Percentiles rank a stretch among this genome's conserved stretches.
Conservation (phyloP, 2,113 vertebrate genomes). For the Cyrtonyx montezumae region DNA sequence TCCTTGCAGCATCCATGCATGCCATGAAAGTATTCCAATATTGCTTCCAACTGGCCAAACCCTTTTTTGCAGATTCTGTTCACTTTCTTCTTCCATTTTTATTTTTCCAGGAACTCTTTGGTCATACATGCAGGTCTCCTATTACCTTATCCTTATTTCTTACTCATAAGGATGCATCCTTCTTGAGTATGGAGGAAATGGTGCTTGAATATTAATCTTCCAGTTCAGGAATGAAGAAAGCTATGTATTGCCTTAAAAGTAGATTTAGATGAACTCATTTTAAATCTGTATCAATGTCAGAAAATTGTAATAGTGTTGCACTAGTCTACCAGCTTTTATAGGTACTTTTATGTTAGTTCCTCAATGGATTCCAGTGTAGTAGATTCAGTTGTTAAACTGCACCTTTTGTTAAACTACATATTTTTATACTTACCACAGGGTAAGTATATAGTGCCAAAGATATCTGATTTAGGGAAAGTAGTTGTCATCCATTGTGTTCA, state of each 20-base stretch:
- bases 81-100: neutral
- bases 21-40: neutral
- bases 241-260: neutral
- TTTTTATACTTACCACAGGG: too few relatives aligned
- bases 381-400: neutral
- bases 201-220: neutral
- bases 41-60: neutral
- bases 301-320: neutral
- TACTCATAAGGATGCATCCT: neutral
- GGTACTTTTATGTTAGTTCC: neutral
- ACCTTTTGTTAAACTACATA: neutral
- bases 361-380: neutral
- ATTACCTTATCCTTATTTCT: neutral
- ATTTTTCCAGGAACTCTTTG: neutral
- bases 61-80: neutral
- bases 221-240: neutral
- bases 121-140: neutral
- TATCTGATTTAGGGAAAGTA: neutral
- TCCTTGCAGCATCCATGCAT: neutral
- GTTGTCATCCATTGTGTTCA: neutral
- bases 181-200: neutral
- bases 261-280: neutral
- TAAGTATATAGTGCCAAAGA: neutral
- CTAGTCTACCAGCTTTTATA: neutral
- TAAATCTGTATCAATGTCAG: neutral